Base-by-base conservation (phyloP, 2,797 vertebrate genomes). In the Morus bassanus region DNA sequence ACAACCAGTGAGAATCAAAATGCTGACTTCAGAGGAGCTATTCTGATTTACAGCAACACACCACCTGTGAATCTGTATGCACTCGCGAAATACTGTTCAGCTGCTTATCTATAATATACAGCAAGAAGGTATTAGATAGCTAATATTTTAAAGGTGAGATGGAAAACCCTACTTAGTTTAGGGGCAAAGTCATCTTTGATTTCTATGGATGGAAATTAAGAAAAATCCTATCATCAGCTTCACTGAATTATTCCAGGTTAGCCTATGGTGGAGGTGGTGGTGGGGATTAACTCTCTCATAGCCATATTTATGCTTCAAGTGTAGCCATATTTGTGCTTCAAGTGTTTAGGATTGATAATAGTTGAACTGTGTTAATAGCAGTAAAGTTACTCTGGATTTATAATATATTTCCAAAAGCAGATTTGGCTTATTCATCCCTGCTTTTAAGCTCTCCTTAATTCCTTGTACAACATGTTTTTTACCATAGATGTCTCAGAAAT, bases 401-500 rank as follows among this genome's bases (percentile, higher is more conserved):
- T 50, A 88, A 46, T 9, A 10, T 30, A 57, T 67, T 85, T 84
- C 69, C 57, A 88, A 91, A 93, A 76, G 21, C 31, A 95, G 45
- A 85, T 81, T 35, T 76, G 48, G 3, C 4, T 85, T 84, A 63
- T 48, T 92, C 37, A 67, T 65, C 25, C 25, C 3, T 33, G 41
- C 33, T 92, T 88, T 95, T 88, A 89, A 80, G 21, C 15, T 82
- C 54, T 82, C 46, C 54, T 81, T 84, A 79, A 75, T 84, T 85
- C 45, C 39, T 61, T 33, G 33, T 27, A 67, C 37, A 76, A 43
- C 1, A 5, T 51, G 25, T 7, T 93, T 95, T 97, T 84, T 86
- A 84, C 41, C 51, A 79, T 17, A 87, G 69, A 70, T 82, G 35
- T 63, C 90, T 88, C 56, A 94, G 85, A 95, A 96, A 91, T 72